Evolutionary conservation across 1,140 invertebrate genomes (phyloP).

Genomic region (Trachymyrmex cornetzi): DNA sequence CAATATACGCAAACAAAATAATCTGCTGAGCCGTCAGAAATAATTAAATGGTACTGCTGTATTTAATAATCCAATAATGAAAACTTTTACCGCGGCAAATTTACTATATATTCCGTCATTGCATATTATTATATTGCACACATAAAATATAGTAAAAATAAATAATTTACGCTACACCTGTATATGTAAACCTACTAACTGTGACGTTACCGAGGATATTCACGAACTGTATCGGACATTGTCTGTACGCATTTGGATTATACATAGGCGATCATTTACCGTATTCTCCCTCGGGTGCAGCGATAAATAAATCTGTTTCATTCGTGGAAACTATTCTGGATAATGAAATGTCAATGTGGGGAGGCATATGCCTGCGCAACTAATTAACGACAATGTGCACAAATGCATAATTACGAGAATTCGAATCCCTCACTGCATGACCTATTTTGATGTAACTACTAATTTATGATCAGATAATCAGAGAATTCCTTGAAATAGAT

Average conservation of each 20-base stretch:
- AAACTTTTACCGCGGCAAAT: not conserved
- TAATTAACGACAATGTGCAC: conserved; percentile 51
- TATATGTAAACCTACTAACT: not conserved
- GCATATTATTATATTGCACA: too few relatives aligned
- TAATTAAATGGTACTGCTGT: conserved; percentile 15
- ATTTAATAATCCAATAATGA: conserved; percentile 26
- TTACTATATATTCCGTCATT: not conserved
- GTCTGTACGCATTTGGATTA: conserved; percentile 33
- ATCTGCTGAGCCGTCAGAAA: not conserved
- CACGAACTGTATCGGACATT: not conserved
- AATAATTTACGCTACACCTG: too few relatives aligned
- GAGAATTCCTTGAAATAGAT: not conserved
- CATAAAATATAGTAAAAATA: too few relatives aligned
- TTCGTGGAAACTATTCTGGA: conserved; percentile 37
- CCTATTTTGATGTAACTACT: conserved; percentile 40
- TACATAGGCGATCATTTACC: conserved; percentile 37
- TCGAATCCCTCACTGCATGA: not conserved
- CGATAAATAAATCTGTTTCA: conserved; percentile 67
- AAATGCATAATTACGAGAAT: conserved; percentile 48
- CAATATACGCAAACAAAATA: not conserved
- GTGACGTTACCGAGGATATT: conserved; percentile 6
- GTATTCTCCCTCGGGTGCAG: not conserved
- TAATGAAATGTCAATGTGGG: conserved; percentile 55
- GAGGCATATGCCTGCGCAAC: not conserved
- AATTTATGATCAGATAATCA: conserved; percentile 47